These are phyloP conservation scores for Molothrus aeneus DNA, from an alignment of 2,797 vertebrate genomes.

Conservation along the genomic window DNA sequence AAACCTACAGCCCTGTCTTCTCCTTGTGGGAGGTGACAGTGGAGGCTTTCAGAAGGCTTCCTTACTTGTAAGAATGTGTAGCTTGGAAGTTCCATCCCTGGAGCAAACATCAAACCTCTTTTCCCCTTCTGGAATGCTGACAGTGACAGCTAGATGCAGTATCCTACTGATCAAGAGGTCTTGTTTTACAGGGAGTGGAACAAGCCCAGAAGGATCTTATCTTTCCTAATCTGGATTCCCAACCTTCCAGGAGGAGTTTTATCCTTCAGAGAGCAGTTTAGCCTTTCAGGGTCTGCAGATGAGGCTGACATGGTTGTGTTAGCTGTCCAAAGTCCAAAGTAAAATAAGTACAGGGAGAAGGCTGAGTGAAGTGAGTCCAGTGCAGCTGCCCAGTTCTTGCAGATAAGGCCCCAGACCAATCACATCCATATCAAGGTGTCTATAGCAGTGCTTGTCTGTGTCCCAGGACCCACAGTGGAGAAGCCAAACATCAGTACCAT, in stretches of 20 bases:
- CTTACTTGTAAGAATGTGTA: neutral
- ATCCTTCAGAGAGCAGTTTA: neutral
- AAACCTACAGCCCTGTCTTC: neutral
- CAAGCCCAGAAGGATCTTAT: neutral
- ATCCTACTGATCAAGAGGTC: neutral
- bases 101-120: neutral
- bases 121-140: neutral
- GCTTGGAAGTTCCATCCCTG: neutral
- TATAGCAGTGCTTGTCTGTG: neutral
- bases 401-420: neutral
- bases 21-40: neutral
- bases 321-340: neutral
- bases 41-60: neutral
- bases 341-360: neutral
- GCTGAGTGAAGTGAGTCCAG: neutral
- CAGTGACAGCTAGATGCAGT: neutral
- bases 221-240: neutral
- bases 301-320: neutral
- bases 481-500: neutral
- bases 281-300: neutral
- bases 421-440: rapidly evolving
- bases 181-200: neutral
- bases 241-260: neutral
- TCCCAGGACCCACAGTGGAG: neutral
- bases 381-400: rapidly evolving